Base-by-base conservation (phyloP, 2,113 vertebrate genomes). In the Sminthopsis crassicaudata region DNA sequence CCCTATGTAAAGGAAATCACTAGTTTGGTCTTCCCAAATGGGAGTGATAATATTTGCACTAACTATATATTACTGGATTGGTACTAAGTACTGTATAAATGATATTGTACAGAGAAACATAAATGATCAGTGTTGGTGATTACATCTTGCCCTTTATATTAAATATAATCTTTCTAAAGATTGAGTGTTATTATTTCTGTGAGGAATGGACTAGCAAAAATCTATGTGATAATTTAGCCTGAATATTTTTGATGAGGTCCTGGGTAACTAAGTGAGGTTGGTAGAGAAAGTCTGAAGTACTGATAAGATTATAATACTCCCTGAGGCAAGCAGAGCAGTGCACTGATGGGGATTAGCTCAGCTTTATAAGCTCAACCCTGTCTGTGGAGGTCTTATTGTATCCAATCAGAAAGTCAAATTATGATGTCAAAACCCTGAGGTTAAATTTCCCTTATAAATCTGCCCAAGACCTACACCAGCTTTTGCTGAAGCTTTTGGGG, bases 201-300 rank as follows among this genome's bases (percentile, higher is more conserved):
- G 91, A 26, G 67, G 9, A 89, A 53, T 42, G 27, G 1, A 1
- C 14, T 55, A 93, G 91, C 27, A 94, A 91, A 14, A 52, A 93
- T 95, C 67, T 91, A 11, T 91, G 57, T 89, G 50, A 26, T 94
- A 53, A 92, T 97, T 95, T 97, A 92, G 26, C 24, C 96, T 50
- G 96, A 97, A 95, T 97, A 95, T 89, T 22, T 98, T 96, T 96
- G n/a, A 51, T 51, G 50, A 51, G 50, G 50, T 51, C 10, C 50
- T 51, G 50, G 50, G 50, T 51, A 51, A 10, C 9, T 51, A 51
- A 11, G 50, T 51, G 50, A 51, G 50, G 50, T 11, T 51, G 50
- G 9, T 9, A 51, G 50, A 51, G 50, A 51, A 51, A 51, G 50
- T 11, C 50, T 51, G 10, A 51, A 51, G 50, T 51, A 51, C 10